Evolutionary conservation across 2,113 vertebrate species (phyloP).

Genomic region (Saimiri boliviensis): DNA sequence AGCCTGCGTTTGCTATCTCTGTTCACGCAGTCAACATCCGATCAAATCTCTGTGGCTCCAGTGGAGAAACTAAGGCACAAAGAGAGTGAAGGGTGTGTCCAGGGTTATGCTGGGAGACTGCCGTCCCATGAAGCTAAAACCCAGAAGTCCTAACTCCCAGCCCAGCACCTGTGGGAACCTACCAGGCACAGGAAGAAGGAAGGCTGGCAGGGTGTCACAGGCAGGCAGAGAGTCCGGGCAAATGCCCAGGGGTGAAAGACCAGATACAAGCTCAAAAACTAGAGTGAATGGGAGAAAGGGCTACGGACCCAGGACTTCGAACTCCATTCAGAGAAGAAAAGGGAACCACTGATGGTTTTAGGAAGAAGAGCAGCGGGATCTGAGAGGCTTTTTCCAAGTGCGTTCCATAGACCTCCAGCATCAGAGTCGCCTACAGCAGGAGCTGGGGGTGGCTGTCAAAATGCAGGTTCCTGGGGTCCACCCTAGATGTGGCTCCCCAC

Average conservation of each 20-base stretch:
- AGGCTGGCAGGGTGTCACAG: not conserved
- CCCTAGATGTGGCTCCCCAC: not conserved
- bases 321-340: not conserved
- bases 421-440: not conserved
- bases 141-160: not conserved
- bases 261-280: not conserved
- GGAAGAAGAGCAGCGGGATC: not conserved
- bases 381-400: not conserved
- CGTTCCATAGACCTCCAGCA: not conserved
- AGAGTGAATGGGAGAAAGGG: not conserved
- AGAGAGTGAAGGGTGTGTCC: not conserved
- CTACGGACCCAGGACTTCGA: no score
- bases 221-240: not conserved
- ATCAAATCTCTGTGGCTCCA: not conserved
- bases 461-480: not conserved
- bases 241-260: not conserved
- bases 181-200: not conserved
- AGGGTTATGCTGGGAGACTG: not conserved
- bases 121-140: rapidly evolving
- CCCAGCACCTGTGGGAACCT: not conserved
- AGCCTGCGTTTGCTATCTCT: not conserved
- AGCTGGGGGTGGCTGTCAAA: not conserved
- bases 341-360: not conserved
- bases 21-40: not conserved
- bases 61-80: not conserved